Evolutionary conservation across 2,888 invertebrate genomes (phyloP).

Genomic region (Pachycephus smyrnensis): DNA sequence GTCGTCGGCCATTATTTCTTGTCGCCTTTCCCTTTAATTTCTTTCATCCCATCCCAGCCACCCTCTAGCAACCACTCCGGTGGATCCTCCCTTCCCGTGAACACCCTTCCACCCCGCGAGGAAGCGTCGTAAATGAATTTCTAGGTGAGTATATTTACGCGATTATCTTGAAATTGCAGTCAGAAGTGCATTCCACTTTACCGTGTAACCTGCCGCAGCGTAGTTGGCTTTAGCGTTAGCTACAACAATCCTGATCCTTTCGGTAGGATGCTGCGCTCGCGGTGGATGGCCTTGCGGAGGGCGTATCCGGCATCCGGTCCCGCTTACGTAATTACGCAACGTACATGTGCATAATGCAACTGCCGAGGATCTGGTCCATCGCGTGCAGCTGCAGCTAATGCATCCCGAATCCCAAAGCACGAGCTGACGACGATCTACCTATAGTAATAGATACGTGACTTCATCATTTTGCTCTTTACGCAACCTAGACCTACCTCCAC

Average conservation of each 20-base stretch:
- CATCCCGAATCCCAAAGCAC: slow-evolving; percentile 38
- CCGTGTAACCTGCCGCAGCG: not conserved
- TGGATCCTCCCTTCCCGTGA: not conserved
- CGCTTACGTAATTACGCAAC: slow-evolving; percentile 57
- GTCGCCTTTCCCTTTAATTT: not conserved
- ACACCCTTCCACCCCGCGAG: no score
- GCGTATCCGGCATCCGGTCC: not conserved
- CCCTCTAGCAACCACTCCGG: not conserved
- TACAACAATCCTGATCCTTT: not conserved
- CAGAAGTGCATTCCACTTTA: not conserved
- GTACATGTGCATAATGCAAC: slow-evolving; percentile 61
- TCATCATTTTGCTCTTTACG: not conserved
- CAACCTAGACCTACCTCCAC: not conserved
- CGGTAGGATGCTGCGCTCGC: not conserved
- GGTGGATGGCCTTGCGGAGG: not conserved
- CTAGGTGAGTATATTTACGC: not conserved
- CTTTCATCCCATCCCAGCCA: not conserved
- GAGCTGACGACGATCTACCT: not conserved
- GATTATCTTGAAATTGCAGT: not conserved
- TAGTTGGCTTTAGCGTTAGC: no score
- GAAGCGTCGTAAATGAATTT: not conserved
- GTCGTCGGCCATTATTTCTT: not conserved
- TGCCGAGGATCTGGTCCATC: slow-evolving; percentile 45
- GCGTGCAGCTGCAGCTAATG: slow-evolving; percentile 62
- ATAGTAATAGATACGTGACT: not conserved